Percentiles rank a stretch among this genome's conserved stretches.
These are phyloP conservation scores for Solenopsis invicta DNA, from an alignment of 1,140 invertebrate species.

Conservation along the genomic window DNA sequence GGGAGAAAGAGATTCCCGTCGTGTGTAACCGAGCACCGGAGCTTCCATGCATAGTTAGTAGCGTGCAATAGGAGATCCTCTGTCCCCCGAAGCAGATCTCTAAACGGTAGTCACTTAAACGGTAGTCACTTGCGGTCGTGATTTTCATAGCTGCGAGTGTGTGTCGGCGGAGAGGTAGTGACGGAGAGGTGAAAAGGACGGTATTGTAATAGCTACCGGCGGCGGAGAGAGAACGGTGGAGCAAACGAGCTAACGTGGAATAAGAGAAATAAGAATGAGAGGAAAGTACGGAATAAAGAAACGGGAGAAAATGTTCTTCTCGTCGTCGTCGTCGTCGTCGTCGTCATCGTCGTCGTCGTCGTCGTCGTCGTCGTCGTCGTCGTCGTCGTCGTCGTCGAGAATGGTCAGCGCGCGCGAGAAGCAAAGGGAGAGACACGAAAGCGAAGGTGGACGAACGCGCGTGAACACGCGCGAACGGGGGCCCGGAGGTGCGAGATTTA, in stretches of 20 bases:
- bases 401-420: neutral
- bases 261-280: neutral
- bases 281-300: conserved; percentile 29
- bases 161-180: neutral
- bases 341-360: too few relatives aligned
- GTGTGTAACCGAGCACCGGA: conserved; percentile 32
- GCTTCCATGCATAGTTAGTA: conserved; percentile 48
- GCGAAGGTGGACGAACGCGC: conserved; percentile 29
- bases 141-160: conserved; percentile 41
- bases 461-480: conserved; percentile 5
- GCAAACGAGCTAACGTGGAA: neutral
- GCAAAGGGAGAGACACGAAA: too few relatives aligned
- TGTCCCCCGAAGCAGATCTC: conserved; percentile 46
- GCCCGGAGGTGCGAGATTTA: conserved; percentile 78
- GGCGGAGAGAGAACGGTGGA: conserved; percentile 19
- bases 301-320: neutral
- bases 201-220: conserved; percentile 37
- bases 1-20: conserved; percentile 13
- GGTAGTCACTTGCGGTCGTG: conserved; percentile 46
- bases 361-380: too few relatives aligned
- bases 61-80: conserved; percentile 45
- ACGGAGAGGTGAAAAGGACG: conserved; percentile 33
- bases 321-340: neutral
- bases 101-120: conserved; percentile 52
- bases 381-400: neutral